Evolutionary conservation across 2,888 invertebrate species (phyloP).

Genomic region (Heliconius aoede): DNA sequence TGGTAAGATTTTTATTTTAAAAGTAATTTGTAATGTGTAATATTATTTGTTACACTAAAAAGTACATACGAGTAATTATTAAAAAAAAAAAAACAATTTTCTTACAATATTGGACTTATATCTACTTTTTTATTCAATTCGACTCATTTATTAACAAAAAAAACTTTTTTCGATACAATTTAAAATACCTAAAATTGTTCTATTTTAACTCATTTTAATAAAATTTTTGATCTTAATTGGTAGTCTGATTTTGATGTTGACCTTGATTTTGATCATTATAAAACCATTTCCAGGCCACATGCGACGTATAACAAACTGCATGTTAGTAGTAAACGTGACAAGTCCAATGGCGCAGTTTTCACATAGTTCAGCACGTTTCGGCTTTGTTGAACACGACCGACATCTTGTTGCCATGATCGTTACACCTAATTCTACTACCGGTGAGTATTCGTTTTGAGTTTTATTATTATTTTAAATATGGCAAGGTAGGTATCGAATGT

Average conservation of each 20-base stretch:
- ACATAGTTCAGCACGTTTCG: conserved; percentile 86
- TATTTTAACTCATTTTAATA: too few relatives aligned
- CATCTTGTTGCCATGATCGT: conserved; percentile 89
- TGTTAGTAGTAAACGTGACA: conserved; percentile 89
- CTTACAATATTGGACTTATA: neutral
- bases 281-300: conserved; percentile 82
- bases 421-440: conserved; percentile 87
- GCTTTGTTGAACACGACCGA: conserved; percentile 87
- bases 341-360: conserved; percentile 88
- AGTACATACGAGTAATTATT: neutral
- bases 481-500: too few relatives aligned
- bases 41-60: neutral
- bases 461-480: neutral
- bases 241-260: too few relatives aligned
- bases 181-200: too few relatives aligned
- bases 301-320: conserved; percentile 88
- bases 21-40: too few relatives aligned
- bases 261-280: neutral
- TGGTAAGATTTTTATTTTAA: conserved; percentile 64
- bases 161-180: too few relatives aligned
- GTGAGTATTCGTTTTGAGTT: too few relatives aligned
- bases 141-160: neutral
- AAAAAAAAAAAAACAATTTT: neutral
- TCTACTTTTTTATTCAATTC: neutral
- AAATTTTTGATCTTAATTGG: too few relatives aligned